Conservation (phyloP, 2,888 invertebrate genomes). For the Ornithoptera alexandrae region DNA sequence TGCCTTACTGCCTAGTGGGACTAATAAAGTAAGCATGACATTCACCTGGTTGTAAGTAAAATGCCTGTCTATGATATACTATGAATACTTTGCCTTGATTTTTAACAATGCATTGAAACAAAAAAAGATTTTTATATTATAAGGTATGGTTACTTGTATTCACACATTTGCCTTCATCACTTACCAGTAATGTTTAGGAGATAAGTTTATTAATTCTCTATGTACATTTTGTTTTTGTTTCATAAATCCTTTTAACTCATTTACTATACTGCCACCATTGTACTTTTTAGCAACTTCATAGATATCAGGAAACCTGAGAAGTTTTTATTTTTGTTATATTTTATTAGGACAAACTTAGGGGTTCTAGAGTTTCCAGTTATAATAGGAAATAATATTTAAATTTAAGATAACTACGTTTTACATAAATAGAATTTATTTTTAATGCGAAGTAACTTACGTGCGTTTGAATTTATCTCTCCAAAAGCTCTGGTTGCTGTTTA, state of each 20-base stretch:
- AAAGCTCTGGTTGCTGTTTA: slow-evolving; percentile 56
- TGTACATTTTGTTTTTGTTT: slow-evolving; percentile 39
- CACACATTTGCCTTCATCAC: slow-evolving; percentile 26
- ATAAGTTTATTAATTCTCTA: slow-evolving; percentile 43
- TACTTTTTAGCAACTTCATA: slow-evolving; percentile 39
- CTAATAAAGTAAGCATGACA: too few relatives aligned
- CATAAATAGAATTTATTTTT: background rate
- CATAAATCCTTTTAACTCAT: slow-evolving; percentile 43
- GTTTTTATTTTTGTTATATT: slow-evolving; percentile 30
- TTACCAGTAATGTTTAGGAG: slow-evolving; percentile 52
- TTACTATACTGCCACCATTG: slow-evolving; percentile 44
- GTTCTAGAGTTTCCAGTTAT: background rate
- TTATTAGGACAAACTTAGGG: too few relatives aligned
- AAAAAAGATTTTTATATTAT: too few relatives aligned
- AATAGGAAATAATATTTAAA: background rate
- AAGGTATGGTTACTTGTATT: too few relatives aligned
- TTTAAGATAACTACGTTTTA: background rate
- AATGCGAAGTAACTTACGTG: slow-evolving; percentile 45
- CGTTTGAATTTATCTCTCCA: slow-evolving; percentile 52
- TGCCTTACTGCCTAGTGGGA: too few relatives aligned
- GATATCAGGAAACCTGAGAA: slow-evolving; percentile 25
- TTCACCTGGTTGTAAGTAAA: too few relatives aligned
- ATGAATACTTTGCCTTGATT: too few relatives aligned
- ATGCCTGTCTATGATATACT: too few relatives aligned
- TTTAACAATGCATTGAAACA: too few relatives aligned